phyloP scores from a whole-genome alignment of 2,888 invertebrate species.

The Chironomus riparius region DNA sequence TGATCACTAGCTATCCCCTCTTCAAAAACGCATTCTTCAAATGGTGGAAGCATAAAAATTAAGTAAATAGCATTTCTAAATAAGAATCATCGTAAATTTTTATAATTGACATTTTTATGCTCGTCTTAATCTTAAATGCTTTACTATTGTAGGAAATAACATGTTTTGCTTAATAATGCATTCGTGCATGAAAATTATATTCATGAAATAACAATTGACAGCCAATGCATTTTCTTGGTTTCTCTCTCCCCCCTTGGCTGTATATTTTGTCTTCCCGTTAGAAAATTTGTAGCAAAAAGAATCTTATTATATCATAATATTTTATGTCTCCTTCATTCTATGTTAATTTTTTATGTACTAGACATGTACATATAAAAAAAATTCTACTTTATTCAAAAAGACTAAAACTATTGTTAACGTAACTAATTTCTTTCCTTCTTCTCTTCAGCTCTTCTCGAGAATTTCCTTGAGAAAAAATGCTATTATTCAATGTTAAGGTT shows the following conservation, averaged over 20 bases:
- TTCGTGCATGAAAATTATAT: background rate
- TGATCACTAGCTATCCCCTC: too few species aligned
- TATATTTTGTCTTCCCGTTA: background rate
- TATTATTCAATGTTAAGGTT: too few species aligned
- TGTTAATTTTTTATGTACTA: constrained; percentile 8
- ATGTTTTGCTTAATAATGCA: background rate
- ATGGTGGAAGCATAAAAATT: background rate
- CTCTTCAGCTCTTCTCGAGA: background rate
- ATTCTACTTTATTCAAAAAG: too few species aligned
- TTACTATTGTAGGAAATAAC: background rate
- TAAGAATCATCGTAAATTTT: constrained; percentile 7
- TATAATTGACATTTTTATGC: constrained; percentile 7
- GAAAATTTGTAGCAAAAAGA: background rate
- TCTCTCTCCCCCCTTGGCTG: background rate
- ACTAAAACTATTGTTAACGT: too few species aligned
- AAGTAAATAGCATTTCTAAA: background rate
- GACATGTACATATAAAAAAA: background rate
- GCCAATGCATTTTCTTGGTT: background rate
- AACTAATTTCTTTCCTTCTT: background rate
- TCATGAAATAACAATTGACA: background rate
- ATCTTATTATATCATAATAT: background rate
- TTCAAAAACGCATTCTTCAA: background rate
- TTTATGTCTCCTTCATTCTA: background rate
- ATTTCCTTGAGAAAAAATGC: too few species aligned
- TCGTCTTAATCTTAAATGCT: background rate